phyloP scores from a whole-genome alignment of 2,113 vertebrate species.

The Microtus pennsylvanicus region DNA sequence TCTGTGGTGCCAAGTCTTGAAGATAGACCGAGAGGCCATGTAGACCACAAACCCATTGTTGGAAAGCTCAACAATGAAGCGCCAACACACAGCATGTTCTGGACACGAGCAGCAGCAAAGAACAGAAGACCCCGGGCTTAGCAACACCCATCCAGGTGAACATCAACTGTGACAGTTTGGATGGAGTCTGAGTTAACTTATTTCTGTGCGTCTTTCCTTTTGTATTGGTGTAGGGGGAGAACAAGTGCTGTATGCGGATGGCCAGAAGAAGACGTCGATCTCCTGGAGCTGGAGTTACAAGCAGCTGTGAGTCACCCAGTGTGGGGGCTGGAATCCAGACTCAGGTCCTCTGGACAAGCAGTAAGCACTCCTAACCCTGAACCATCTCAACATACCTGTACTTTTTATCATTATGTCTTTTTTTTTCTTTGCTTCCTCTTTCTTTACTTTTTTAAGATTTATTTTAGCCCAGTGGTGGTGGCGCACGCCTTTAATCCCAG shows the following conservation, averaged over 20 bases:
- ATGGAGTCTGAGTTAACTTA: background rate
- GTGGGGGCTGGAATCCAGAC: background rate
- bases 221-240: background rate
- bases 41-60: background rate
- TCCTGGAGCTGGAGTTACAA: background rate
- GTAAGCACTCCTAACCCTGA: background rate
- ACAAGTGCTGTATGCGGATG: background rate
- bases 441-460: background rate
- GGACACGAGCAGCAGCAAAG: background rate
- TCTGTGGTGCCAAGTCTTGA: background rate
- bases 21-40: no score
- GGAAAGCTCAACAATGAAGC: background rate
- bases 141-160: background rate
- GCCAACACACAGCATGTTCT: no score
- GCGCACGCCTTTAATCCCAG: no score
- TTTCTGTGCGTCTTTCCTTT: background rate
- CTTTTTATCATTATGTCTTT: background rate
- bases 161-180: background rate
- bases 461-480: no score
- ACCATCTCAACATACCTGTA: background rate
- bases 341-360: background rate
- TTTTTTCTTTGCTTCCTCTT: background rate
- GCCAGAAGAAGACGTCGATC: background rate
- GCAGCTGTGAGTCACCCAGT: background rate
- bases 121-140: background rate